These are phyloP conservation scores for Leptopilina myrica DNA, from an alignment of 2,888 invertebrate species.

Conservation along the genomic window DNA sequence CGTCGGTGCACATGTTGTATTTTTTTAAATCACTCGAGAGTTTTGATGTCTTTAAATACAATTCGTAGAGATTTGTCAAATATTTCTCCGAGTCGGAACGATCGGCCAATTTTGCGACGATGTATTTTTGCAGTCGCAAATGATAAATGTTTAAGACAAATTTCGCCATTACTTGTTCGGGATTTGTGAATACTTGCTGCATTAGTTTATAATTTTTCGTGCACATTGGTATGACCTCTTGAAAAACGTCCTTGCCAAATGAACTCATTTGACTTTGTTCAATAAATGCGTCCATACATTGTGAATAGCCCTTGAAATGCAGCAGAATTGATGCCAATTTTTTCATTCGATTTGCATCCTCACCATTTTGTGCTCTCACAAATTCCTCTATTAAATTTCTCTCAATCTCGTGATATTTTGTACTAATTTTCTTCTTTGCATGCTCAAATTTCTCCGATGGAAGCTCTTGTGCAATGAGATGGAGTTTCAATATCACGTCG, in stretches of 20 bases:
- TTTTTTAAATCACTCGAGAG: constrained; percentile 85
- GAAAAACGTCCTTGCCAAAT: constrained; percentile 92
- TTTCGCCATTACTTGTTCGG: constrained; percentile 98
- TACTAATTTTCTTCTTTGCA: constrained; percentile 90
- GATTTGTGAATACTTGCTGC: constrained; percentile 94
- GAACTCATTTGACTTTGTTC: constrained; percentile 96
- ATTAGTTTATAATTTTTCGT: constrained; percentile 90
- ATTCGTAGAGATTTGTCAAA: constrained; percentile 90
- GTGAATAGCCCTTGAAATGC: constrained; percentile 97
- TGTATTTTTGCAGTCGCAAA: constrained; percentile 90
- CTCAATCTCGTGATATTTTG: constrained; percentile 94
- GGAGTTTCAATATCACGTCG: constrained; percentile 97
- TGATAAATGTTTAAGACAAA: constrained; percentile 97
- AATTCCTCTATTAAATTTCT: constrained; percentile 95
- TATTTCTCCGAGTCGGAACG: constrained; percentile 92
- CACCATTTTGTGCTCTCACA: constrained; percentile 90
- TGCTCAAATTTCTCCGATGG: constrained; percentile 91
- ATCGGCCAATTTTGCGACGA: constrained; percentile 88
- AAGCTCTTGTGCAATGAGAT: constrained; percentile 96
- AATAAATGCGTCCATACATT: constrained; percentile 97
- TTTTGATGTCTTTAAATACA: constrained; percentile 91
- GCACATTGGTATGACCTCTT: constrained; percentile 92
- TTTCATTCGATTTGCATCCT: constrained; percentile 93
- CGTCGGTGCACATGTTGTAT: constrained; percentile 89
- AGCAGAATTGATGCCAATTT: constrained; percentile 93